Evolutionary conservation across 2,113 vertebrate genomes (phyloP).

Genomic region (Pithys albifrons): DNA sequence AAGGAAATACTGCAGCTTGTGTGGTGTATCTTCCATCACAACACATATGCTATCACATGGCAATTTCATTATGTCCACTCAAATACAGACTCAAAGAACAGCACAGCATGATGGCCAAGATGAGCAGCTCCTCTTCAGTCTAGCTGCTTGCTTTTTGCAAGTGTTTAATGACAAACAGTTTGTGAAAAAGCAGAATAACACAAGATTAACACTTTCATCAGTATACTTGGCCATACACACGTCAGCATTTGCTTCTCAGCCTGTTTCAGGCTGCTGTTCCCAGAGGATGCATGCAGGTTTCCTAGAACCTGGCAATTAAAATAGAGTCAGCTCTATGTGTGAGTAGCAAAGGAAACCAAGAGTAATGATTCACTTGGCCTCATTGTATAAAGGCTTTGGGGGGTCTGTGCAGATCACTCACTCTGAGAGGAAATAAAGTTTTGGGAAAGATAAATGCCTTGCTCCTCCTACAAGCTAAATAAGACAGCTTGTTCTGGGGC

Average conservation of each 20-base stretch:
- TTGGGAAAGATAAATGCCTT: neutral
- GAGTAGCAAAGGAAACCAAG: neutral
- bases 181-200: neutral
- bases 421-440: neutral
- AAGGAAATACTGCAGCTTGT: neutral
- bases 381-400: fast-evolving
- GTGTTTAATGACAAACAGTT: neutral
- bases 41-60: neutral
- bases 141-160: neutral
- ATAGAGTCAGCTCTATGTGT: neutral
- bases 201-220: neutral
- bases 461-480: neutral
- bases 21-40: neutral
- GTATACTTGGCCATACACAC: neutral
- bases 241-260: neutral
- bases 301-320: neutral
- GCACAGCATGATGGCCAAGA: neutral
- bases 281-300: neutral
- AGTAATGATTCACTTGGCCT: neutral
- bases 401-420: neutral
- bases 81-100: neutral
- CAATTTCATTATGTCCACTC: neutral
- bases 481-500: neutral
- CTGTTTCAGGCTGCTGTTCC: neutral
- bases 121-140: neutral